These are phyloP conservation scores for Dufourea novaeangliae DNA, from an alignment of 1,140 invertebrate species.

Conservation along the genomic window DNA sequence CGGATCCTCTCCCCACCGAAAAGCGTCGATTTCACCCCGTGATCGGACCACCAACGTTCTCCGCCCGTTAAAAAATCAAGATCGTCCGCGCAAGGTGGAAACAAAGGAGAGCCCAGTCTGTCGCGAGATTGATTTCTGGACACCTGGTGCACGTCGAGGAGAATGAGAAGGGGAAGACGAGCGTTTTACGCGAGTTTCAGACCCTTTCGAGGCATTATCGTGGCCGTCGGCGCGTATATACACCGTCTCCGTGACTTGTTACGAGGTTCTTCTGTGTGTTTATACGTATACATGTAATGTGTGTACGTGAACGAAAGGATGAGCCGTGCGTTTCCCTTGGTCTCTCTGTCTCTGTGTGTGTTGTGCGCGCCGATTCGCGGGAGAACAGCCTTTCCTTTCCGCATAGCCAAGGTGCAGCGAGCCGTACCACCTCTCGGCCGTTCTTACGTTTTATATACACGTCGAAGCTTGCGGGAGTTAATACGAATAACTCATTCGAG, in stretches of 20 bases:
- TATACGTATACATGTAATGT: too few species aligned
- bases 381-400: constrained; percentile 79
- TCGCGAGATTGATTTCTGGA: constrained; percentile 71
- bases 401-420: constrained; percentile 80
- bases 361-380: constrained; percentile 45
- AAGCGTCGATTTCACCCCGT: neutral
- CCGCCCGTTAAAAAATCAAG: neutral
- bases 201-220: constrained; percentile 30
- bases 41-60: constrained; percentile 31
- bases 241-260: constrained; percentile 57
- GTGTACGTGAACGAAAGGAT: constrained; percentile 44
- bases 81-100: neutral
- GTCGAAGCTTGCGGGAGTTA: constrained; percentile 63
- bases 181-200: constrained; percentile 44
- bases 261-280: too few species aligned
- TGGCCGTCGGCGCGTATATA: constrained; percentile 41
- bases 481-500: constrained; percentile 74
- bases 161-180: neutral
- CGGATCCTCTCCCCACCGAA: neutral
- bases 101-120: constrained; percentile 28
- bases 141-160: constrained; percentile 62
- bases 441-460: constrained; percentile 60
- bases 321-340: constrained; percentile 22
- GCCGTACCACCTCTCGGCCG: constrained; percentile 72
- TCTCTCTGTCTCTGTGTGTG: too few species aligned